These are phyloP conservation scores for Pelagia noctiluca DNA, from an alignment of 30 jellyfish, hydroid and myxozoan species.

Conservation along the genomic window DNA sequence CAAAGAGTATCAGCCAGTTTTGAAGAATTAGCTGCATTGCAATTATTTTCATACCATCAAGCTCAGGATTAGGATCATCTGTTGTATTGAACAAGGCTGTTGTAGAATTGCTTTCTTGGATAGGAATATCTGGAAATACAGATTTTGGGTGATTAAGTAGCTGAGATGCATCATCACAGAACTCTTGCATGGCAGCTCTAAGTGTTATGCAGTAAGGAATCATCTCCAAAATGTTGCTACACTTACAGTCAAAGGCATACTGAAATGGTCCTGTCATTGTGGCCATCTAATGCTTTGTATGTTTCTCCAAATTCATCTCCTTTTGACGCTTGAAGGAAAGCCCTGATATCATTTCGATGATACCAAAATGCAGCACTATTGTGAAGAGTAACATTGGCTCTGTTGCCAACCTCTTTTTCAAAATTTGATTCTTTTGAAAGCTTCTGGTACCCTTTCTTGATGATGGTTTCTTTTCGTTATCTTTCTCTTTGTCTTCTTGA, in stretches of 20 bases:
- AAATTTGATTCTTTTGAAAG: slow-evolving; percentile 16
- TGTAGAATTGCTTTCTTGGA: neutral
- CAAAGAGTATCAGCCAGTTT: neutral
- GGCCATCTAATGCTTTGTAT: neutral
- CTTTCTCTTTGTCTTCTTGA: neutral
- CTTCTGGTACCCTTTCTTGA: slow-evolving; percentile 4
- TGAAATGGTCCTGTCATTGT: neutral
- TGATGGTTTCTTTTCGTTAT: neutral
- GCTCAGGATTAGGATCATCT: slow-evolving; percentile 35
- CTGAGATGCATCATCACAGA: slow-evolving; percentile 12
- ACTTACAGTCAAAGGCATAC: neutral
- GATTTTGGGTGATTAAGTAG: slow-evolving; percentile 2
- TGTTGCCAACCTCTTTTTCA: slow-evolving; percentile 48
- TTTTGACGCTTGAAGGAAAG: slow-evolving; percentile 1
- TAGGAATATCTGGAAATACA: slow-evolving; percentile 12
- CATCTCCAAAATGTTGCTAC: slow-evolving; percentile 6
- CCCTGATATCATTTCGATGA: slow-evolving; percentile 18
- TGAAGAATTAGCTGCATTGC: slow-evolving; percentile 9
- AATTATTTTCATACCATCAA: neutral
- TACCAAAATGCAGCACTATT: slow-evolving; percentile 43
- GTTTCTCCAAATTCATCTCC: neutral
- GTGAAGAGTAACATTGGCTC: slow-evolving; percentile 35
- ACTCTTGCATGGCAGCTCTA: slow-evolving; percentile 1
- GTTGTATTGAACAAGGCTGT: neutral
- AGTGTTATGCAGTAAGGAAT: neutral